Percentiles rank a stretch among this genome's conserved stretches.
These are phyloP conservation scores for Fulica atra DNA, from an alignment of 2,113 vertebrate genomes.

Conservation along the genomic window DNA sequence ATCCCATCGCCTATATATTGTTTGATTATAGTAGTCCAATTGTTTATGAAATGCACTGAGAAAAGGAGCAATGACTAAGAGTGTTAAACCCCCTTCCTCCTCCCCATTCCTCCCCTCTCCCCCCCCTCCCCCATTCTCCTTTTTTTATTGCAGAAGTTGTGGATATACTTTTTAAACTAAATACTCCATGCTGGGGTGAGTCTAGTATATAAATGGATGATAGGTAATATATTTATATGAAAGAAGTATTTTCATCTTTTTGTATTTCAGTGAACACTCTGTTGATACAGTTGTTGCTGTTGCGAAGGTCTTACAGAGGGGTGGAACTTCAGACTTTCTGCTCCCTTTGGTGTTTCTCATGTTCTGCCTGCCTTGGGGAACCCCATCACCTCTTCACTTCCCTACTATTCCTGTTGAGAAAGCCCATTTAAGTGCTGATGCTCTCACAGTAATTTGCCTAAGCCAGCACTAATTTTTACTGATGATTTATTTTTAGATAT, in stretches of 20 bases:
- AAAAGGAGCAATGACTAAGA: background rate
- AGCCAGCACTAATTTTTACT: background rate
- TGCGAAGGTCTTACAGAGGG: background rate
- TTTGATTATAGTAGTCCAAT: background rate
- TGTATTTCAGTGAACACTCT: background rate
- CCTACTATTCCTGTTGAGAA: background rate
- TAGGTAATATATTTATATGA: background rate
- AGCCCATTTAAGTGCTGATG: background rate
- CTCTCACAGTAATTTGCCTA: background rate
- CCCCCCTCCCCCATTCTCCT: too few species aligned
- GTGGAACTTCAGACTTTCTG: background rate
- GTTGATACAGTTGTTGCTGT: background rate
- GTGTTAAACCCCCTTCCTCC: too few species aligned
- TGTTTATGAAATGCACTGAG: background rate
- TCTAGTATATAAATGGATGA: background rate
- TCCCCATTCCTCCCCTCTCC: too few species aligned
- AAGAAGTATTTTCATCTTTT: background rate
- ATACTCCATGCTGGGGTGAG: background rate
- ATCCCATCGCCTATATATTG: background rate
- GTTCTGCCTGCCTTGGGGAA: background rate
- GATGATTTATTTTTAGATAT: background rate
- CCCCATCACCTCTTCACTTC: background rate
- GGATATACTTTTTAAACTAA: background rate
- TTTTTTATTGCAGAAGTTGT: background rate
- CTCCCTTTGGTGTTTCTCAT: background rate